Conservation (phyloP, 1,140 invertebrate genomes). For the Calephelis virginiensis region DNA sequence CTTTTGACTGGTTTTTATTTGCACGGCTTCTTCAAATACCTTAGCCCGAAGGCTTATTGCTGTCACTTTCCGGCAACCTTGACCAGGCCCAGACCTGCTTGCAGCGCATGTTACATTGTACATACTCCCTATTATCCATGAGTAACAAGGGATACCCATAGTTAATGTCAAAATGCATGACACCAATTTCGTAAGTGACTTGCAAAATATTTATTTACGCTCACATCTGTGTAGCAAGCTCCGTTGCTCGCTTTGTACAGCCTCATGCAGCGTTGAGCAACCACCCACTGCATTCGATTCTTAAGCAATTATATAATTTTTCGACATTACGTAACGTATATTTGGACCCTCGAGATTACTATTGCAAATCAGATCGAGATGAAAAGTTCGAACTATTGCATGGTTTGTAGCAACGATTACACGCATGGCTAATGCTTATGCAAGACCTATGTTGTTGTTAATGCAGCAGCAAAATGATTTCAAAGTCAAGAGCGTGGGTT, state of each 20-base stretch:
- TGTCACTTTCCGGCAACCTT: no score
- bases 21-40: no score
- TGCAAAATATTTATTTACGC: constrained; percentile 45
- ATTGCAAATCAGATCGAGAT: constrained; percentile 9
- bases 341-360: constrained; percentile 19
- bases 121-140: no score
- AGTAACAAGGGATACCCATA: neutral
- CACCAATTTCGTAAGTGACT: constrained; percentile 37
- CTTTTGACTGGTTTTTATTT: no score
- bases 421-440: neutral
- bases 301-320: constrained; percentile 44
- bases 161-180: constrained; percentile 11
- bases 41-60: no score
- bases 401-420: neutral
- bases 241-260: constrained; percentile 19
- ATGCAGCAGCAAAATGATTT: no score
- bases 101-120: no score
- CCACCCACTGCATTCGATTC: constrained; percentile 29
- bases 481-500: no score
- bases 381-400: neutral
- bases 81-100: no score
- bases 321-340: constrained; percentile 40
- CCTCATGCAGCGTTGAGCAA: constrained; percentile 31
- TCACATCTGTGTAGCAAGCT: constrained; percentile 31
- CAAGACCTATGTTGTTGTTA: neutral